Evolutionary conservation across 1,140 invertebrate genomes (phyloP).

Genomic region (Orchestia grillus): DNA sequence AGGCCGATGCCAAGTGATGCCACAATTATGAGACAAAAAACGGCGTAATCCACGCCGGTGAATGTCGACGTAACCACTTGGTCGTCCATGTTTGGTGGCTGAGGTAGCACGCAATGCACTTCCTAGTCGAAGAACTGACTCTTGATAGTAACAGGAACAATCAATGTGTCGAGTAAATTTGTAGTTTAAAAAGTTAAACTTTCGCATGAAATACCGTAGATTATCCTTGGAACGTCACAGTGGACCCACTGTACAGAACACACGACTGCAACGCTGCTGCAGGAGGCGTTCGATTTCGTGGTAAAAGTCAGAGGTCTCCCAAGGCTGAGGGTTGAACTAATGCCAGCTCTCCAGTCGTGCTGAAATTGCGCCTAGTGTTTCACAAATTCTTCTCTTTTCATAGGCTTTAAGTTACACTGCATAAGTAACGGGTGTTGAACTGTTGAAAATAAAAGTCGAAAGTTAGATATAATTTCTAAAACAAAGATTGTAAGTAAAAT

Average conservation of each 20-base stretch:
- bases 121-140: not conserved
- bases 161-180: too few relatives aligned
- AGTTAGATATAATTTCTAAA: too few relatives aligned
- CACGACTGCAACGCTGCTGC: not conserved
- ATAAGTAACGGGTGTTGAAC: too few relatives aligned
- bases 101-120: too few relatives aligned
- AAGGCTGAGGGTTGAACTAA: not conserved
- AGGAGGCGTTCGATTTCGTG: not conserved
- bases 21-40: not conserved
- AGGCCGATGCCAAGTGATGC: constrained; percentile 62
- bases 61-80: not conserved
- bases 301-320: not conserved
- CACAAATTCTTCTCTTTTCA: not conserved
- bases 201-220: too few relatives aligned
- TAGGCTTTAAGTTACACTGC: too few relatives aligned
- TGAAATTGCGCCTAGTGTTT: not conserved
- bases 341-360: not conserved
- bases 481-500: not conserved
- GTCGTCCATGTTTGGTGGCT: not conserved
- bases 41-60: not conserved
- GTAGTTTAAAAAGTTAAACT: too few relatives aligned
- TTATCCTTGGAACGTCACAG: too few relatives aligned
- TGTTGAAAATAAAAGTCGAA: too few relatives aligned
- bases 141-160: too few relatives aligned
- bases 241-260: not conserved